Conservation (phyloP, 2,113 vertebrate species). For the Pomatorhinus ruficollis region DNA sequence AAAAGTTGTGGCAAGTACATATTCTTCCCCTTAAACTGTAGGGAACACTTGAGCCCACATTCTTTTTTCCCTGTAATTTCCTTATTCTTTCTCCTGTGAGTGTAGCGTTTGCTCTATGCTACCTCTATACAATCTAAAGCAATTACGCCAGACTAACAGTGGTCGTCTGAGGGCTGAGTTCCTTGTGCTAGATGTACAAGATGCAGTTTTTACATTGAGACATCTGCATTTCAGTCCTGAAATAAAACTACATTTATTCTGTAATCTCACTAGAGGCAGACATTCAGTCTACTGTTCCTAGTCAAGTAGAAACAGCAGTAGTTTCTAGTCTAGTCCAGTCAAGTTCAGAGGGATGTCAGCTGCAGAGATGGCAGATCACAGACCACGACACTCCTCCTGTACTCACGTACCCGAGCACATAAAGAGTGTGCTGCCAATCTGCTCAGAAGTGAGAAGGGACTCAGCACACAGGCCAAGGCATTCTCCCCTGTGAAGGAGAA, state of each 20-base stretch:
- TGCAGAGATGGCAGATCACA: not conserved
- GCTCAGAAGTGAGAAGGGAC: not conserved
- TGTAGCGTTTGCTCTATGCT: not conserved
- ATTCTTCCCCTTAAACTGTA: not conserved
- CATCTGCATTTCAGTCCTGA: not conserved
- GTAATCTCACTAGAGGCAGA: not conserved
- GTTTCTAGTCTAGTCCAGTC: too few relatives aligned
- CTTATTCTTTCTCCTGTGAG: not conserved
- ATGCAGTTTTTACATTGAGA: not conserved
- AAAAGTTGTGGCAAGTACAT: not conserved
- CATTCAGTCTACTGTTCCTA: not conserved
- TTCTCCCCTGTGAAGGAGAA: not conserved
- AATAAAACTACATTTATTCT: not conserved
- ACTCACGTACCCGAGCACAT: fast-evolving
- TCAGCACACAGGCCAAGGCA: not conserved
- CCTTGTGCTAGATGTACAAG: not conserved
- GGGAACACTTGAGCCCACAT: not conserved
- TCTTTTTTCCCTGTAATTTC: not conserved
- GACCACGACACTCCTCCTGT: not conserved
- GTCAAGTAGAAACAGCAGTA: not conserved
- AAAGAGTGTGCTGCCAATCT: too few relatives aligned
- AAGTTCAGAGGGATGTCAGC: not conserved
- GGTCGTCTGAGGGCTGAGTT: fast-evolving
- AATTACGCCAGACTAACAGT: not conserved
- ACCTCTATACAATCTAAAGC: not conserved